A percentile compares a stretch with the other conserved stretches of the same genome.
phyloP scores from a whole-genome alignment of 1,140 invertebrate species.

The Zophobas atratus region DNA sequence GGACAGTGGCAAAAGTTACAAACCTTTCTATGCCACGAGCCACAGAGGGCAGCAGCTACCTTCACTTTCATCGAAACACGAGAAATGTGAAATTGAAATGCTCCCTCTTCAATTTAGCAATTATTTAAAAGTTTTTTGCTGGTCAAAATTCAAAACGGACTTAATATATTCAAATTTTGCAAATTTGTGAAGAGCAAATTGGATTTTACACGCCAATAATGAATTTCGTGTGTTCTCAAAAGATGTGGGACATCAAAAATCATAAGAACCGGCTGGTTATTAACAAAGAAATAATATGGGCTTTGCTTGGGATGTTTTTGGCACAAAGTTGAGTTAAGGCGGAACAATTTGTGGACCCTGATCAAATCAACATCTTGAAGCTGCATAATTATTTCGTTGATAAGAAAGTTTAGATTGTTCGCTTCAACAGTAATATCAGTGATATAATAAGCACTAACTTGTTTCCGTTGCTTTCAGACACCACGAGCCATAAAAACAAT shows the following conservation, averaged over 20 bases:
- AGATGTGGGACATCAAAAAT: too few relatives aligned
- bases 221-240: too few relatives aligned
- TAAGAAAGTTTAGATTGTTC: too few relatives aligned
- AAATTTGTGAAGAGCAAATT: not conserved
- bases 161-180: not conserved
- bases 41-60: not conserved
- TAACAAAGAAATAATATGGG: too few relatives aligned
- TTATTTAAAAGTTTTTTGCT: not conserved
- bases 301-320: too few relatives aligned
- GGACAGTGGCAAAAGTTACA: not conserved
- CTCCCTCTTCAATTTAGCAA: not conserved
- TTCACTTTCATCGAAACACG: not conserved
- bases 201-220: too few relatives aligned
- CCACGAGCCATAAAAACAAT: constrained; percentile 43
- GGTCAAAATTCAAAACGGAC: not conserved
- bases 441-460: not conserved
- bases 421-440: too few relatives aligned
- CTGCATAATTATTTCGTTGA: too few relatives aligned
- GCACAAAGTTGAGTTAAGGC: too few relatives aligned
- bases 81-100: not conserved
- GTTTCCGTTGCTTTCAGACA: constrained; percentile 7
- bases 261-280: too few relatives aligned
- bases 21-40: not conserved
- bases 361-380: too few relatives aligned
- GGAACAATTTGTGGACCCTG: too few relatives aligned